These are phyloP conservation scores for Enteromius argenteus DNA, from an alignment of 2,797 vertebrate genomes.

Conservation along the genomic window DNA sequence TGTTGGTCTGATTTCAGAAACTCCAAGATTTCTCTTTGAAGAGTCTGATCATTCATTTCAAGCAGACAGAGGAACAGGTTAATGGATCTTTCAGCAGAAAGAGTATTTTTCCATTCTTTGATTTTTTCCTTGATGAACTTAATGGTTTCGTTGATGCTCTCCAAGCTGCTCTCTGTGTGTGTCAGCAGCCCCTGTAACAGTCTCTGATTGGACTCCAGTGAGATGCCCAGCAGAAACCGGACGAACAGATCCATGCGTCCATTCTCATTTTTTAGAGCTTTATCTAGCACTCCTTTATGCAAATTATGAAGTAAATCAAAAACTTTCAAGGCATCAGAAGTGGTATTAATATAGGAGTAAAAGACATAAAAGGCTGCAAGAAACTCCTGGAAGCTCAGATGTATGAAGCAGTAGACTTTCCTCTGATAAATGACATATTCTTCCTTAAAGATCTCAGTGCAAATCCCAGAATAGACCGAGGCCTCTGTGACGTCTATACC, in stretches of 20 bases:
- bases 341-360: background rate
- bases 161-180: background rate
- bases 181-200: background rate
- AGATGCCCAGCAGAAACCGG: background rate
- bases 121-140: background rate
- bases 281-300: constrained; percentile 5
- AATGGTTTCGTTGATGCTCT: background rate
- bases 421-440: background rate
- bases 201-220: background rate
- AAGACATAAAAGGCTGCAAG: background rate
- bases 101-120: constrained; percentile 1
- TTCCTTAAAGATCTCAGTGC: constrained; percentile 6
- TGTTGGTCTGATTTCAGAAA: constrained; percentile 3
- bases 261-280: background rate
- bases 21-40: background rate
- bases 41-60: background rate
- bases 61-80: constrained; percentile 17
- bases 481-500: background rate
- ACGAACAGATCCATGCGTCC: constrained; percentile 11
- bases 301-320: constrained; percentile 13
- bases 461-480: background rate
- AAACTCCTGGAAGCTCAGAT: constrained; percentile 5
- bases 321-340: background rate
- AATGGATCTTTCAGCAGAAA: constrained; percentile 10
- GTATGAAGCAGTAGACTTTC: constrained; percentile 1